phyloP scores from a whole-genome alignment of 2,113 vertebrate species.

The Indicator maculatus region DNA sequence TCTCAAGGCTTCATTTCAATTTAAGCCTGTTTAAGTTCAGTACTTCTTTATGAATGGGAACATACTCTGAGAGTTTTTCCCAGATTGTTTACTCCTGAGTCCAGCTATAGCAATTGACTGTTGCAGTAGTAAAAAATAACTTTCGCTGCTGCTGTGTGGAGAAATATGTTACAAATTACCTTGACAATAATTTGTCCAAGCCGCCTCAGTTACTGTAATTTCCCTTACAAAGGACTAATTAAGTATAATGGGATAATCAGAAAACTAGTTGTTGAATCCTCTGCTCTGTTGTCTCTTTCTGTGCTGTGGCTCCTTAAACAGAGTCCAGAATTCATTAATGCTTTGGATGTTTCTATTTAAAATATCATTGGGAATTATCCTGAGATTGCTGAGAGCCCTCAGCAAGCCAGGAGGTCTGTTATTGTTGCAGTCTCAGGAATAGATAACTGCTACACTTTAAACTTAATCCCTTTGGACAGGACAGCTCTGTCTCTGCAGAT shows the following conservation, averaged over 20 bases:
- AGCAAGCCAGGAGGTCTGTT: not conserved
- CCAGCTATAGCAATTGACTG: not conserved
- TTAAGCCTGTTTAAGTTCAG: not conserved
- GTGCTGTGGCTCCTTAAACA: not conserved
- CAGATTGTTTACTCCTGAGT: not conserved
- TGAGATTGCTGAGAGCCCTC: not conserved
- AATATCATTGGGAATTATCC: not conserved
- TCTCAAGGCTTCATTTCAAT: not conserved
- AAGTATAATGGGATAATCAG: not conserved
- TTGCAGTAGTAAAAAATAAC: not conserved
- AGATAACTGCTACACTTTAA: accelerated
- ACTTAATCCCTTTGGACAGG: not conserved
- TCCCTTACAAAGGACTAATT: not conserved
- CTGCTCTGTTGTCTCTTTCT: not conserved
- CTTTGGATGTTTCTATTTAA: not conserved
- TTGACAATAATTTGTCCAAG: not conserved
- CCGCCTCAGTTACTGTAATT: not conserved
- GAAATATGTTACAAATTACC: not conserved
- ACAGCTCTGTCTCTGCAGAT: not conserved
- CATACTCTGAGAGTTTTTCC: not conserved
- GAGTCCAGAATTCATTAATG: not conserved
- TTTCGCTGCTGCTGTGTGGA: not conserved
- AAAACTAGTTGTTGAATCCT: not conserved
- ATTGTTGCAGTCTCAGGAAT: not conserved
- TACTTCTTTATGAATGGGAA: not conserved